Percentiles rank a stretch among this genome's conserved stretches.
Conservation (phyloP, 2,888 invertebrate genomes). For the Agrotis ipsilon region DNA sequence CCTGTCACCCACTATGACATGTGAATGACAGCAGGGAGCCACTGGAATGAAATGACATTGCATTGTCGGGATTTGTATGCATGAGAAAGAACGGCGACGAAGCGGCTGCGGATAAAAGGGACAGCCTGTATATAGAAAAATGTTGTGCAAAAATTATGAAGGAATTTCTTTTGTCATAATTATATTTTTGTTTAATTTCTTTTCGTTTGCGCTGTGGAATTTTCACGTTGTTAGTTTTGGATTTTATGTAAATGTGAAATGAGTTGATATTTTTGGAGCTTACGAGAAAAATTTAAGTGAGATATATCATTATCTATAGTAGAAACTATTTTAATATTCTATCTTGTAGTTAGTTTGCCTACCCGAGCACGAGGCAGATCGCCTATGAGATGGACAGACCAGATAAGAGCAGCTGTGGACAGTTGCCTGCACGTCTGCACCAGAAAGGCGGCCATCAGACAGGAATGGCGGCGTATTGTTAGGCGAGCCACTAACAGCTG, state of each 20-base stretch:
- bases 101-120: constrained; percentile 51
- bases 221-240: neutral
- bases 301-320: too few species aligned
- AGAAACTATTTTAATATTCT: neutral
- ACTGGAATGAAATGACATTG: constrained; percentile 72
- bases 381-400: too few species aligned
- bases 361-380: too few species aligned
- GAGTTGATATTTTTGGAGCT: neutral
- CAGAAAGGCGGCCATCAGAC: too few species aligned
- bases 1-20: constrained; percentile 81
- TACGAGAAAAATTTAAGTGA: neutral
- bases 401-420: too few species aligned
- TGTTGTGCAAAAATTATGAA: constrained; percentile 35
- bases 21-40: constrained; percentile 80
- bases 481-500: too few species aligned
- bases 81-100: constrained; percentile 68
- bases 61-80: constrained; percentile 75
- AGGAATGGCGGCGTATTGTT: too few species aligned
- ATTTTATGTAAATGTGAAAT: neutral
- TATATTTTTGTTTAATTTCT: constrained; percentile 4
- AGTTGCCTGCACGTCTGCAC: too few species aligned
- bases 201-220: neutral
- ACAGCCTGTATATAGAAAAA: constrained; percentile 48
- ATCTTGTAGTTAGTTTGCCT: too few species aligned
- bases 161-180: constrained; percentile 18